Conservation (phyloP, 2,113 vertebrate genomes). For the Lota lota region DNA sequence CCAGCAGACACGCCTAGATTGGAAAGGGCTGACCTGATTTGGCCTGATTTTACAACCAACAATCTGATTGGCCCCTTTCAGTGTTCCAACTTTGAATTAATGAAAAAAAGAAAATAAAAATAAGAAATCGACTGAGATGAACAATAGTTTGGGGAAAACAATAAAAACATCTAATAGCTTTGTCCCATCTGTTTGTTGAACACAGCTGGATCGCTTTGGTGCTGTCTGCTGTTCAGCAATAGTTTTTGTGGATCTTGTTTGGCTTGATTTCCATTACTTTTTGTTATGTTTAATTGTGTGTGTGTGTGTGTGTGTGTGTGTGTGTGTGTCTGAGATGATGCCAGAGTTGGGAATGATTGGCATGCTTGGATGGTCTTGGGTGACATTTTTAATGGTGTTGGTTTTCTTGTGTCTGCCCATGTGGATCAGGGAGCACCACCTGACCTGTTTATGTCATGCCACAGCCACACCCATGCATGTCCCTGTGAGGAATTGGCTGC, state of each 20-base stretch:
- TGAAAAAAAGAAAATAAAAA: constrained; percentile 27
- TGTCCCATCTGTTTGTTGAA: constrained; percentile 54
- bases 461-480: constrained; percentile 73
- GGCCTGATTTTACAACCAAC: neutral
- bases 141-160: constrained; percentile 21
- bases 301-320: constrained; percentile 56
- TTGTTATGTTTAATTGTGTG: constrained; percentile 18
- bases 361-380: constrained; percentile 75
- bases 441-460: constrained; percentile 54
- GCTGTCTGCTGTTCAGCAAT: constrained; percentile 59
- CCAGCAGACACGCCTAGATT: constrained; percentile 38
- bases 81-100: constrained; percentile 35
- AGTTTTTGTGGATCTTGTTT: constrained; percentile 58
- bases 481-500: constrained; percentile 70
- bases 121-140: constrained; percentile 37
- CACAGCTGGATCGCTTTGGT: constrained; percentile 61
- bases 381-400: constrained; percentile 63
- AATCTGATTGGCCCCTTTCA: neutral
- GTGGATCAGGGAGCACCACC: constrained; percentile 62
- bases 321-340: constrained; percentile 60
- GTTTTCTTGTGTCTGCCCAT: constrained; percentile 57
- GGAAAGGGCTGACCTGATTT: constrained; percentile 11
- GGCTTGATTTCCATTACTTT: constrained; percentile 56
- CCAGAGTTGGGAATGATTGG: constrained; percentile 69
- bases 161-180: constrained; percentile 63